Evolutionary conservation across 2,797 vertebrate genomes (phyloP).

Genomic region (Sebastolobus alascanus): DNA sequence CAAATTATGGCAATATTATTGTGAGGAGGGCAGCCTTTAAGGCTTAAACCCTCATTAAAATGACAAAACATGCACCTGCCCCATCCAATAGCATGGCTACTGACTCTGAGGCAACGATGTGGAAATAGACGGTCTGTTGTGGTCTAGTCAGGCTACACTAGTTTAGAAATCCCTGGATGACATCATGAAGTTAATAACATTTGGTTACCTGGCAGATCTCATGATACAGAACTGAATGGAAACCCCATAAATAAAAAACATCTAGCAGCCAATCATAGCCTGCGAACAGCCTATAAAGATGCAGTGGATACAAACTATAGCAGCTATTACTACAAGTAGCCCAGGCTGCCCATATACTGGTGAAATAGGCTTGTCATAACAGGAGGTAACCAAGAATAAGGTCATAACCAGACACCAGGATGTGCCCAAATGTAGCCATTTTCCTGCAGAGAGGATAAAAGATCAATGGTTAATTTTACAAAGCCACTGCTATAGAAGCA

Average conservation of each 20-base stretch:
- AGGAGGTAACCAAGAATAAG: conserved; percentile 48
- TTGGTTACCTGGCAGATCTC: conserved; percentile 27
- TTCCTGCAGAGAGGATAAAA: neutral
- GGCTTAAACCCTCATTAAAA: conserved; percentile 38
- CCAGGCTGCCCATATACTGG: neutral
- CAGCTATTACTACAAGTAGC: conserved; percentile 24
- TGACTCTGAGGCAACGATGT: conserved; percentile 7
- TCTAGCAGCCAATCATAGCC: neutral
- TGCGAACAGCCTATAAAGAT: conserved; percentile 1
- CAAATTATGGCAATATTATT: neutral
- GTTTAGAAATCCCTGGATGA: conserved; percentile 43
- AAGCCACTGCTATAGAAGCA: neutral
- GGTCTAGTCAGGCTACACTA: conserved; percentile 9
- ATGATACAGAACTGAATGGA: neutral
- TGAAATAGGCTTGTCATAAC: neutral
- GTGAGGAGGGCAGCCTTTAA: neutral
- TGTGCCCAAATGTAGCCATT: conserved; percentile 25
- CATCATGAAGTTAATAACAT: conserved; percentile 56
- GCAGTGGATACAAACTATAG: neutral
- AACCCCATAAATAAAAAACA: conserved; percentile 11
- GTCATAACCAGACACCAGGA: conserved; percentile 48
- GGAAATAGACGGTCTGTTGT: neutral
- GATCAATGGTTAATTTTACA: neutral
- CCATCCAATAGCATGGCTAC: conserved; percentile 16
- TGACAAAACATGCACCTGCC: conserved; percentile 54